These are phyloP conservation scores for Brachyptera risi DNA, from an alignment of 2,888 invertebrate genomes.

Conservation along the genomic window DNA sequence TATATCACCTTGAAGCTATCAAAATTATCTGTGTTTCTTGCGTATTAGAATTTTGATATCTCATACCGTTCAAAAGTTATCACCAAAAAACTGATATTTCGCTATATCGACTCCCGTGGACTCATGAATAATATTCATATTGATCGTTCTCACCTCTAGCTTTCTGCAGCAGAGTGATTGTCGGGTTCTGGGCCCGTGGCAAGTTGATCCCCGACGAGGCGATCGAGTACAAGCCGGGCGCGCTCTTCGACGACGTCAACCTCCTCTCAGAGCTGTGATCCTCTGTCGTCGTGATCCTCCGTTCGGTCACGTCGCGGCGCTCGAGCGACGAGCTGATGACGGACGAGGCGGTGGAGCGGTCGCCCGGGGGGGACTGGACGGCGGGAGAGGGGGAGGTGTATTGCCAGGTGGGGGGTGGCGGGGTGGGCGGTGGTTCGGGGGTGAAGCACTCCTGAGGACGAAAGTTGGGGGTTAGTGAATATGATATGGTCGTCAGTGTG, in stretches of 20 bases:
- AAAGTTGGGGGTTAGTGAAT: slow-evolving; percentile 40
- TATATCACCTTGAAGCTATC: no score
- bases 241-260: slow-evolving; percentile 29
- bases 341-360: slow-evolving; percentile 34
- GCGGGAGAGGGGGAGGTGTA: neutral
- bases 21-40: no score
- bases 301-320: slow-evolving; percentile 46
- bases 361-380: neutral
- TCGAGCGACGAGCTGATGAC: slow-evolving; percentile 42
- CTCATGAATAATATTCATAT: no score
- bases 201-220: slow-evolving; percentile 43
- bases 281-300: slow-evolving; percentile 43
- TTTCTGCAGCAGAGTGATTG: slow-evolving; percentile 81
- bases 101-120: no score
- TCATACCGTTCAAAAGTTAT: no score
- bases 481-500: slow-evolving; percentile 23
- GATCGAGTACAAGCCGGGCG: slow-evolving; percentile 53
- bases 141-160: slow-evolving; percentile 79
- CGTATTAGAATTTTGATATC: no score
- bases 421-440: neutral
- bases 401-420: neutral
- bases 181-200: slow-evolving; percentile 80
- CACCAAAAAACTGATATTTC: no score
- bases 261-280: slow-evolving; percentile 42
- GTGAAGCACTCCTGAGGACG: slow-evolving; percentile 14